Percentiles rank a stretch among this genome's conserved stretches.
Conservation (phyloP, 2,888 invertebrate species). For the Phaonia tiefii region DNA sequence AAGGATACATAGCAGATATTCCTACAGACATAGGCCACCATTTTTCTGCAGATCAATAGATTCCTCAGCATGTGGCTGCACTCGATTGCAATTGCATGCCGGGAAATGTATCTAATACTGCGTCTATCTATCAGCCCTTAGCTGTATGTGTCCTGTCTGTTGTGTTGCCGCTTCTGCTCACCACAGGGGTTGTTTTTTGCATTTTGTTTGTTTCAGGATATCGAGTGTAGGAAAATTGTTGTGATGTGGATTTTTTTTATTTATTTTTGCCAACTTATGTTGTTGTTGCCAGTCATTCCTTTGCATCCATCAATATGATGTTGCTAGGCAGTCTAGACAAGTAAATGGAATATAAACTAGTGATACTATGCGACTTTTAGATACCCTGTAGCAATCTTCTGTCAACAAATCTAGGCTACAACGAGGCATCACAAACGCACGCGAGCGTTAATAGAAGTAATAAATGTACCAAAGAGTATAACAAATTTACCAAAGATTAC, state of each 20-base stretch:
- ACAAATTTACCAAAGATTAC: no score
- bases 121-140: background rate
- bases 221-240: no score
- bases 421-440: no score
- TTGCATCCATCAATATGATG: conserved; percentile 44
- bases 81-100: conserved; percentile 21
- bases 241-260: conserved; percentile 7
- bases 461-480: no score
- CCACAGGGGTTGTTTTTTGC: conserved; percentile 60
- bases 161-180: no score
- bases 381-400: no score
- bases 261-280: conserved; percentile 9
- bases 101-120: background rate
- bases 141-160: background rate
- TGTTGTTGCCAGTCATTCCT: conserved; percentile 52
- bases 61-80: conserved; percentile 3
- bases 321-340: background rate
- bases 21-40: background rate
- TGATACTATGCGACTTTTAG: no score
- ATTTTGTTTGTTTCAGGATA: conserved; percentile 31
- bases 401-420: no score
- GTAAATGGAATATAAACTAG: background rate
- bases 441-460: no score
- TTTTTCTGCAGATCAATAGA: background rate
- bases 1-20: conserved; percentile 5